Conservation (phyloP, 2,797 vertebrate species). For the Manis pentadactyla region DNA sequence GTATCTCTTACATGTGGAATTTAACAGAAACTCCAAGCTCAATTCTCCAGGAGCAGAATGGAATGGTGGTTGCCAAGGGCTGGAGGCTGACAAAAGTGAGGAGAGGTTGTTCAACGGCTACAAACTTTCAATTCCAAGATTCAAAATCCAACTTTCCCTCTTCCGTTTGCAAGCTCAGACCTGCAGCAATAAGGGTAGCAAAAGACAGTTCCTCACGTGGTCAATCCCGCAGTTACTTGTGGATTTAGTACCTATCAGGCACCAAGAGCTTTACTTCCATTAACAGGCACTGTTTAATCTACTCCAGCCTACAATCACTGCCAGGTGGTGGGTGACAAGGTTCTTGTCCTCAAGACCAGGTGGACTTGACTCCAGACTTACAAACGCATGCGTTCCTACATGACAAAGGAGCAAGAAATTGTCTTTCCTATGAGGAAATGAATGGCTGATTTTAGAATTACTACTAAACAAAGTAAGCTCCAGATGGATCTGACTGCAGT, state of each 20-base stretch:
- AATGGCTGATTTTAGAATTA: not conserved
- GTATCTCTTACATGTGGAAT: too few species aligned
- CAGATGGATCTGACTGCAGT: slow-evolving; percentile 99
- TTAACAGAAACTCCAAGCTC: too few species aligned
- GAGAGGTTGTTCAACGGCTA: too few species aligned
- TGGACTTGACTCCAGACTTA: not conserved
- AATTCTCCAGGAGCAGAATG: too few species aligned
- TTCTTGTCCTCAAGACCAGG: not conserved
- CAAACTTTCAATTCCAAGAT: not conserved
- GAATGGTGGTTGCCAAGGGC: too few species aligned
- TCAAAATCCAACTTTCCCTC: not conserved
- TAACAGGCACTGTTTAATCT: not conserved
- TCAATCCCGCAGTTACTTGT: not conserved
- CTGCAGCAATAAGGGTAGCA: not conserved
- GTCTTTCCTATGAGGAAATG: not conserved
- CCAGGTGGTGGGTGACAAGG: not conserved
- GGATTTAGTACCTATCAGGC: not conserved
- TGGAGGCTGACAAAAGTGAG: too few species aligned
- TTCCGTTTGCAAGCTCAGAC: not conserved
- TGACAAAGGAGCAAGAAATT: not conserved
- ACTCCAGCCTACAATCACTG: not conserved
- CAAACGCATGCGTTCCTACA: not conserved
- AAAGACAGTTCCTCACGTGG: not conserved
- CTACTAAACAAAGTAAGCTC: not conserved
- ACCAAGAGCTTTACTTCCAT: not conserved